phyloP scores from a whole-genome alignment of 2,797 vertebrate genomes.

The Adrianichthys oophorus region DNA sequence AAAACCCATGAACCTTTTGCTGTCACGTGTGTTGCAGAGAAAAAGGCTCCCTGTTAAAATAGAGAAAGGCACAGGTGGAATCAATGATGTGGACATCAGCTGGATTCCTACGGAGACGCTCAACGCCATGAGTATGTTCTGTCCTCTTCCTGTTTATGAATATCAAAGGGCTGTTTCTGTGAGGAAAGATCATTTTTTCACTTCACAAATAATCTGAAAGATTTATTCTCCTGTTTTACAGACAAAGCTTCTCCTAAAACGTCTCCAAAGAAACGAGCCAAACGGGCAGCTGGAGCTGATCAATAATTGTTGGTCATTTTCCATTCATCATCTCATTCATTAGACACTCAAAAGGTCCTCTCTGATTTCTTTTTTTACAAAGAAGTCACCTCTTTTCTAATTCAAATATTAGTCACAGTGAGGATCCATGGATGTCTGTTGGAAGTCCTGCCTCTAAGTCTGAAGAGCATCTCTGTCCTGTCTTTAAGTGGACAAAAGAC shows the following conservation, averaged over 20 bases:
- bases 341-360: conserved; percentile 37
- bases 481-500: conserved; percentile 31
- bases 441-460: conserved; percentile 14
- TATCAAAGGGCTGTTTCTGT: background rate
- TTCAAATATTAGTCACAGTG: conserved; percentile 17
- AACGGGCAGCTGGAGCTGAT: conserved; percentile 72
- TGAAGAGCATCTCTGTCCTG: conserved; percentile 23
- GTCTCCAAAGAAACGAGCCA: conserved; percentile 76
- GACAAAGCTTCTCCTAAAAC: conserved; percentile 76
- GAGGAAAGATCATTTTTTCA: background rate
- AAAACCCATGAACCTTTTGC: conserved; percentile 1
- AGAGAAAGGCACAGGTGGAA: conserved; percentile 74
- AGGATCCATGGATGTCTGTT: conserved; percentile 22
- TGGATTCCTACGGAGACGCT: conserved; percentile 84
- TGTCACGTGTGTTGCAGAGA: conserved; percentile 61
- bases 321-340: conserved; percentile 22
- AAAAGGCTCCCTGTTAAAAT: conserved; percentile 74
- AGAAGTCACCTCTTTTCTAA: conserved; percentile 16
- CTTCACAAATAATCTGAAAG: background rate
- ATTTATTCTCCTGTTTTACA: conserved; percentile 53
- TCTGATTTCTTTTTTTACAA: conserved; percentile 18
- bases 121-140: conserved; percentile 76
- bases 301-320: conserved; percentile 48
- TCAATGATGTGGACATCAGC: conserved; percentile 80
- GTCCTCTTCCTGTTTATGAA: conserved; percentile 6